These are phyloP conservation scores for Anisognathus igniventris DNA, from an alignment of 2,797 vertebrate species.

Conservation along the genomic window DNA sequence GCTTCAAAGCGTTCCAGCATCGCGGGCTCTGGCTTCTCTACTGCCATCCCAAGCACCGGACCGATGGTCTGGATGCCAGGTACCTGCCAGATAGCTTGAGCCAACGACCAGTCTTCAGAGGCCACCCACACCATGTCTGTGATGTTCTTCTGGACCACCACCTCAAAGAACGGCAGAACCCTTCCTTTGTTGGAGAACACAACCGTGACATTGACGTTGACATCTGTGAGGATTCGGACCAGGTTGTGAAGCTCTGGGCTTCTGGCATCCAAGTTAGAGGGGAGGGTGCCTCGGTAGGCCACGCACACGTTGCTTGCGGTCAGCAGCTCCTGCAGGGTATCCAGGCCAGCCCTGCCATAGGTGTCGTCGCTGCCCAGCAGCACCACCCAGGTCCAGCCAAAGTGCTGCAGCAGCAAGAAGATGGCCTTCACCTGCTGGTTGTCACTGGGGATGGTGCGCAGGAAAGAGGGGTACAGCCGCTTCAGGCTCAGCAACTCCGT, in stretches of 20 bases:
- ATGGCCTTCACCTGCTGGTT: constrained; percentile 74
- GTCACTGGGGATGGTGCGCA: constrained; percentile 78
- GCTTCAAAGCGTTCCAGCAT: constrained; percentile 72
- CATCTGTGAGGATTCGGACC: constrained; percentile 43
- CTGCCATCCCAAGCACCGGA: constrained; percentile 76
- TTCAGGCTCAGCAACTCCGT: constrained; percentile 75
- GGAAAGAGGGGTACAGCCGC: constrained; percentile 74
- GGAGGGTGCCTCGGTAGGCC: constrained; percentile 71
- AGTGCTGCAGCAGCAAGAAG: constrained; percentile 70
- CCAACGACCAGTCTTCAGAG: constrained; percentile 78
- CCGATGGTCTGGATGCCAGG: constrained; percentile 75
- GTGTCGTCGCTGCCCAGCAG: constrained; percentile 71
- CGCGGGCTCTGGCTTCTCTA: background rate
- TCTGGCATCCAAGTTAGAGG: rapidly evolving
- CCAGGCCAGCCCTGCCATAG: constrained; percentile 67
- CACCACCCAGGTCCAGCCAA: constrained; percentile 83
- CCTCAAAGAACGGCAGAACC: constrained; percentile 63
- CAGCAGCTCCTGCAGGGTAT: constrained; percentile 64
- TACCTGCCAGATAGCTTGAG: constrained; percentile 28
- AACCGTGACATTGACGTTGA: constrained; percentile 63
- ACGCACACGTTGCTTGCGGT: constrained; percentile 66
- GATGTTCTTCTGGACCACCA: constrained; percentile 73
- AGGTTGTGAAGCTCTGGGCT: constrained; percentile 21
- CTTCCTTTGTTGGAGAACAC: constrained; percentile 63
- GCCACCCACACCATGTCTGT: constrained; percentile 83